A percentile compares a stretch with the other conserved stretches of the same genome.
These are phyloP conservation scores for Melipona quadrifasciata DNA, from an alignment of 1,140 invertebrate species.

Conservation along the genomic window DNA sequence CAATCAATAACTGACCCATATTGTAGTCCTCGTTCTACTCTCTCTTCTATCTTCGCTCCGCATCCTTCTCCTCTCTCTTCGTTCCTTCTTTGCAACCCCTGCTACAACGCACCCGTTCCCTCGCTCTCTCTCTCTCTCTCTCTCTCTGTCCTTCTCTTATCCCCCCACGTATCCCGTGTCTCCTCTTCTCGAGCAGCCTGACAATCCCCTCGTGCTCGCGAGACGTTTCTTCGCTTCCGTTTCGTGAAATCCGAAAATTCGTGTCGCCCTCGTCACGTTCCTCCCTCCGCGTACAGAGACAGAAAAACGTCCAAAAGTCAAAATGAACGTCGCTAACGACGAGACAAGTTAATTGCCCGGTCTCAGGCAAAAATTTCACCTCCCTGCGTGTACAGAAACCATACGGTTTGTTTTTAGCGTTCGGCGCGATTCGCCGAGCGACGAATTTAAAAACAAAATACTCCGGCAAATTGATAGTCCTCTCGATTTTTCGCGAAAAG, in stretches of 20 bases:
- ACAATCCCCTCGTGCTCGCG: not conserved
- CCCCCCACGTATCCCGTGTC: not conserved
- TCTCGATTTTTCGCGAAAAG: not conserved
- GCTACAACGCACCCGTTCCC: slow-evolving; percentile 21
- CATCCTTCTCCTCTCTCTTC: slow-evolving; percentile 42
- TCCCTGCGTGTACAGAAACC: too few relatives aligned
- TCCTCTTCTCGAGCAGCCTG: not conserved
- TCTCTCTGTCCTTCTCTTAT: slow-evolving; percentile 24
- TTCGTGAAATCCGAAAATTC: not conserved
- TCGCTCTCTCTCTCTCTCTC: slow-evolving; percentile 24
- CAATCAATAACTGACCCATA: slow-evolving; percentile 82
- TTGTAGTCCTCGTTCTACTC: slow-evolving; percentile 75
- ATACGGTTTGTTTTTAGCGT: too few relatives aligned
- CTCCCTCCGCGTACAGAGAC: too few relatives aligned
- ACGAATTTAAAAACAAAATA: not conserved
- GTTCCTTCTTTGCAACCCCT: slow-evolving; percentile 52
- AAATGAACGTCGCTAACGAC: too few relatives aligned
- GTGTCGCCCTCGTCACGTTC: too few relatives aligned
- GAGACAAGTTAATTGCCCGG: too few relatives aligned
- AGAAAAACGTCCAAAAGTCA: too few relatives aligned
- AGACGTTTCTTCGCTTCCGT: slow-evolving; percentile 22
- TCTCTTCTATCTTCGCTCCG: slow-evolving; percentile 51
- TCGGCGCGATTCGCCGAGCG: too few relatives aligned
- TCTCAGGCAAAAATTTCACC: too few relatives aligned
- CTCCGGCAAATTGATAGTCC: not conserved